Conservation (phyloP, 2,797 vertebrate species). For the Gephyroberyx darwinii region DNA sequence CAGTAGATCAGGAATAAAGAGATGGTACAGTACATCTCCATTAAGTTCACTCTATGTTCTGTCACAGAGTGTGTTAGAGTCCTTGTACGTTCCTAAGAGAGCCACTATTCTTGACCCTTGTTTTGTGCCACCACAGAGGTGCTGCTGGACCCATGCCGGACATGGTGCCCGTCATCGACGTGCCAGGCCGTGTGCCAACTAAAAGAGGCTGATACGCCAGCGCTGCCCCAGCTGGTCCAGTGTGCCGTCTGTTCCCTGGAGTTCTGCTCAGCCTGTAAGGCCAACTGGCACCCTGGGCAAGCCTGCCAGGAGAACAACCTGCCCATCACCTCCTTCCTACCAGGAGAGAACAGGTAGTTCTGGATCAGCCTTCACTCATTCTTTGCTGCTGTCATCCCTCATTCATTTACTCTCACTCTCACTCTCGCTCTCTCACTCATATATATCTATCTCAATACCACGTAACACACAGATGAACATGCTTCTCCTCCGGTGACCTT, state of each 20-base stretch:
- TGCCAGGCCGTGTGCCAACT: conserved; percentile 98
- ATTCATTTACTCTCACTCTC: neutral
- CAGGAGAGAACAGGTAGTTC: conserved; percentile 91
- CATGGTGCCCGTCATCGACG: conserved; percentile 95
- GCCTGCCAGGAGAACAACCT: conserved; percentile 90
- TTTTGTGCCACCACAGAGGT: conserved; percentile 84
- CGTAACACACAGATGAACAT: too few species aligned
- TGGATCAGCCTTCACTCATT: too few species aligned
- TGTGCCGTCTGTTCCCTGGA: conserved; percentile 91
- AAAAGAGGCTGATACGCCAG: conserved; percentile 87
- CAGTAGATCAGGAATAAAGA: too few species aligned
- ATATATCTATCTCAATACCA: too few species aligned
- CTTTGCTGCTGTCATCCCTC: neutral
- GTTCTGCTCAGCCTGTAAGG: conserved; percentile 96
- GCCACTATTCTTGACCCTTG: neutral
- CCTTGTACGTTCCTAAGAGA: neutral
- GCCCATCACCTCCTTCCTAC: conserved; percentile 90
- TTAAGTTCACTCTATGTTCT: too few species aligned
- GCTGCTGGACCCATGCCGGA: conserved; percentile 95
- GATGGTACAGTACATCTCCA: too few species aligned
- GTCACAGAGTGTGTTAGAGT: too few species aligned
- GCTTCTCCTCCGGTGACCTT: neutral
- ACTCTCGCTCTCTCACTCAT: neutral
- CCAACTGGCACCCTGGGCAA: conserved; percentile 94
- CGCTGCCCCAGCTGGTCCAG: conserved; percentile 89